Evolutionary conservation across 2,888 invertebrate species (phyloP).

Genomic region (Lathronympha strigana): DNA sequence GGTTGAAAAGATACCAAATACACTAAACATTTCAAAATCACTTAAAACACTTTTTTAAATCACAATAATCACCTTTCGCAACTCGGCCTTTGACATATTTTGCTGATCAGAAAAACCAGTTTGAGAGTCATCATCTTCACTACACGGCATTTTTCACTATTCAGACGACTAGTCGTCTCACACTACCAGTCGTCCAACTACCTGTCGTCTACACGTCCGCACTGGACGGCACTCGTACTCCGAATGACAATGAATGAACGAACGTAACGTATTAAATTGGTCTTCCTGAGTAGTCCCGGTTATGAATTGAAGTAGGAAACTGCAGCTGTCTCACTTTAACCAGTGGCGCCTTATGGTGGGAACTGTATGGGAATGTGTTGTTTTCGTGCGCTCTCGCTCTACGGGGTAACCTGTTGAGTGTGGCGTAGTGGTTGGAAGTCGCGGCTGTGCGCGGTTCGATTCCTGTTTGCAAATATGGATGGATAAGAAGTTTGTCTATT

Average conservation of each 20-base stretch:
- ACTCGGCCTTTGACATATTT: constrained; percentile 88
- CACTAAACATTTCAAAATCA: constrained; percentile 7
- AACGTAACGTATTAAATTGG: constrained; percentile 70
- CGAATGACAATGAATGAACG: constrained; percentile 60
- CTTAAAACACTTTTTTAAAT: constrained; percentile 7
- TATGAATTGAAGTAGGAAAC: constrained; percentile 50
- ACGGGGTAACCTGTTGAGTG: constrained; percentile 71
- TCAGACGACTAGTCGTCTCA: constrained; percentile 24
- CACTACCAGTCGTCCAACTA: background rate
- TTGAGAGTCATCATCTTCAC: constrained; percentile 85
- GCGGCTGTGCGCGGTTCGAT: constrained; percentile 60
- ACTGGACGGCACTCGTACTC: constrained; percentile 53
- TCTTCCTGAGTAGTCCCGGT: constrained; percentile 69
- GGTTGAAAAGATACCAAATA: too few relatives aligned
- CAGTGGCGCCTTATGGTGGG: constrained; percentile 60
- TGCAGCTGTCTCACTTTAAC: constrained; percentile 59
- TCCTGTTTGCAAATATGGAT: constrained; percentile 43
- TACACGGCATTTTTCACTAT: constrained; percentile 81
- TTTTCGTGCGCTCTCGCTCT: constrained; percentile 78
- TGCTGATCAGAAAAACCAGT: constrained; percentile 79
- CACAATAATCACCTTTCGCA: constrained; percentile 84
- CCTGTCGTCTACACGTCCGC: constrained; percentile 47
- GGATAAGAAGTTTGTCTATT: constrained; percentile 6
- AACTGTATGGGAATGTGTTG: constrained; percentile 83
- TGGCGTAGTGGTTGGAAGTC: constrained; percentile 57